These are phyloP conservation scores for Oikopleura albicans DNA, from an alignment of 23 tunicate species.

Conservation along the genomic window DNA sequence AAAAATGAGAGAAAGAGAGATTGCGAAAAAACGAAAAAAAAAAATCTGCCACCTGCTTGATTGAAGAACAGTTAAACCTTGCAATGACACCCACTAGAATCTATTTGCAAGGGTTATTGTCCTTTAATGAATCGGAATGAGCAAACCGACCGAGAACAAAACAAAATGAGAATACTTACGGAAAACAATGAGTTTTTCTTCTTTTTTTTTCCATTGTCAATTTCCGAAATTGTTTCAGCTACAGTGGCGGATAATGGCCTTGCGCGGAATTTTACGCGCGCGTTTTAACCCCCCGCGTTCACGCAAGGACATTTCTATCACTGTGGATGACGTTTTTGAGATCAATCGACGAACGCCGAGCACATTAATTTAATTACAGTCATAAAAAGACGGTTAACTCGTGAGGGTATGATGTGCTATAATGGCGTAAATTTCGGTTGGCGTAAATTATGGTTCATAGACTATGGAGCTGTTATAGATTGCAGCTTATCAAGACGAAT, in stretches of 20 bases:
- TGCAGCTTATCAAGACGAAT: too few species aligned
- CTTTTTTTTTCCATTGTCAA: too few species aligned
- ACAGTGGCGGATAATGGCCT: constrained; percentile 7
- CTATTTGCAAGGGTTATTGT: not conserved
- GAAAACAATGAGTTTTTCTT: not conserved
- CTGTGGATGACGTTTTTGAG: not conserved
- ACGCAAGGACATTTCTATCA: not conserved
- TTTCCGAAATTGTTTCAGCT: too few species aligned
- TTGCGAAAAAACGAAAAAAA: not conserved
- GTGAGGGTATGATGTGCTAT: too few species aligned
- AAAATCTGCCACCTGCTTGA: not conserved
- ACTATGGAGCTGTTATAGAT: too few species aligned
- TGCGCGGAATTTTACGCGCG: too few species aligned
- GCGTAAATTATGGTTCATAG: too few species aligned
- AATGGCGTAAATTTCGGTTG: too few species aligned
- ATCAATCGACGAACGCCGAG: not conserved
- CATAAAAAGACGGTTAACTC: too few species aligned
- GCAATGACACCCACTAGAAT: not conserved
- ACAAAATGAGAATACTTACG: not conserved
- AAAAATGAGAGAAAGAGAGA: too few species aligned
- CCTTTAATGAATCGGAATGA: not conserved
- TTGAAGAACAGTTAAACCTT: constrained; percentile 2
- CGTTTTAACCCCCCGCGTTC: not conserved
- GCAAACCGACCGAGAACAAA: not conserved
- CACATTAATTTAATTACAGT: too few species aligned